Evolutionary conservation across 2,113 vertebrate genomes (phyloP), one percentile per base, ranked within the genome.

Genomic region (Ciconia boyciana): DNA sequence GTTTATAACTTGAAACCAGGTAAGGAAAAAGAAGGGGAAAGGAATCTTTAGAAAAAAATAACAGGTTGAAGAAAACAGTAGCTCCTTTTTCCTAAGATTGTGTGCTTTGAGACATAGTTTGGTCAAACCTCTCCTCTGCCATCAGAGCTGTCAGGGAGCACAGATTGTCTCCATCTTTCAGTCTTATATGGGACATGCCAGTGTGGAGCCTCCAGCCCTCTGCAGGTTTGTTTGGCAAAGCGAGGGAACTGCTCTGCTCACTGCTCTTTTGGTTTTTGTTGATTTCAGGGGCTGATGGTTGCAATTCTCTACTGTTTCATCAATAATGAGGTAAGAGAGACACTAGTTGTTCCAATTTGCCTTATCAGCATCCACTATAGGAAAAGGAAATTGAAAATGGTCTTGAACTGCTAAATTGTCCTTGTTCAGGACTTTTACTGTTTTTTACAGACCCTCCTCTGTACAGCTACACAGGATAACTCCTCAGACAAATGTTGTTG

Each of bases 301-400:
- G 98, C 99, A 83, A 90, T 99, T 95, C 96, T 99, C 44, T 99
- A 99, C 97, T 99, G 99, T 95, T 99, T 99, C 96, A 97, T 99
- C 97, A 99, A 99, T 97, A 99, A 98, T 34, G 99, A 99, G 99
- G 99, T 99, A 97, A 98, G 98, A 95, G 52, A 81, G 19, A 92
- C 18, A 44, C 57, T 55, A 32, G 34, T 88, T 77, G 11, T 62
- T 91, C 41, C 51, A 76, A 13, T 87, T 91, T 95, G 88, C 81
- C 66, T 83, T 93, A 95, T 78, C 81, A 90, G 64, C 55, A 71
- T 90, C 58, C 46, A 55, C 18, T 75, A 2, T 31, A 92, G 44
- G 64, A 77, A 95, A 95, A 87, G 31, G 19, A 95, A 94, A 94
- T 90, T 65, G 43, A 90, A 96, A 95, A 91, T 78, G 4, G 46